Evolutionary conservation across 2,888 invertebrate species (phyloP), one percentile per base, ranked within the genome.

Genomic region (Noctua janthe): DNA sequence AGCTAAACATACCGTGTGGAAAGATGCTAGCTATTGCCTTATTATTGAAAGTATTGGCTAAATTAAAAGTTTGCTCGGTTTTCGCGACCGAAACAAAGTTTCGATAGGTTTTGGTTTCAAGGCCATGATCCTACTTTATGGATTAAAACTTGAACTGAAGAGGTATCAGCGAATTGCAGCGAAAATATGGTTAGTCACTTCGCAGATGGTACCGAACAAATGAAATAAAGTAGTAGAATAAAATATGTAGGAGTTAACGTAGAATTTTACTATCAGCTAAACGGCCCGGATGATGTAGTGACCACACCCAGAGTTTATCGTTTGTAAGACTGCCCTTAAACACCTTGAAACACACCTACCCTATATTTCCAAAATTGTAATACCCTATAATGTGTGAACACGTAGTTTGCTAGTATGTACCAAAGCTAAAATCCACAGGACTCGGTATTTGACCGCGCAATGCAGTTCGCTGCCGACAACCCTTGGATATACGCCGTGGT

Each of bases 401-500:
- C 54, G 86, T 87, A 83, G 87, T 82, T 79, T 2, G 88, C 79
- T 86, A 85, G 83, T 80, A 85, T 88, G 90, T 90, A 89, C 80
- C 78, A 83, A 70, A 47, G 90, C 87, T 87, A 89, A 83, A n/a
- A 10, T 71, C 79, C 85, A 0, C 93, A 99, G 99, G 99, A 98
- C 93, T 98, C 98, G 87, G 97, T 98, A 91, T 97, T 99, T 95
- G 98, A 98, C 92, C 98, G 98, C 91, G 95, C 98, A 91, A 97
- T 98, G 91, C 97, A 97, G 93, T 98, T 98, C 93, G 98, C 99
- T 84, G 98, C 98, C 90, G 98, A 98, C 86, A 98, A 98, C 94
- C 99, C 99, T 54, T 99, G 99, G 98, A 97, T 99, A 91, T 99
- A 99, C 98, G 99, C 98, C 72, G 98, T 99, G 76, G 98, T 98